Percentiles rank a stretch among this genome's conserved stretches.
Conservation (phyloP, 2,113 vertebrate genomes). For the Clarias macrocephalus region DNA sequence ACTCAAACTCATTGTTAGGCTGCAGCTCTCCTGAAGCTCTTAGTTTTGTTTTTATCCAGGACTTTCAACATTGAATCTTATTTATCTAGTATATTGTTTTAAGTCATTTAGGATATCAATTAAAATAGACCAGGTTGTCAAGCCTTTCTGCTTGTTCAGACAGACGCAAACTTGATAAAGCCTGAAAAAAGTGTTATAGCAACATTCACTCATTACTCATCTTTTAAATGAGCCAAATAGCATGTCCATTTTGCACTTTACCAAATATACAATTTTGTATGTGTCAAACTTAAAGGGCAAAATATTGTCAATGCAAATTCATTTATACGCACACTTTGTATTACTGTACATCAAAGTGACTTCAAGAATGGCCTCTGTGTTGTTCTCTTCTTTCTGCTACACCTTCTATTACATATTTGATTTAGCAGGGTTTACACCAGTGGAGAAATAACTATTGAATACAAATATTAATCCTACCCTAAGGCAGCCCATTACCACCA, state of each 20-base stretch:
- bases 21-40: not conserved
- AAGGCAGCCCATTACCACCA: not conserved
- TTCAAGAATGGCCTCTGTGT: not conserved
- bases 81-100: constrained; percentile 19
- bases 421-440: no score
- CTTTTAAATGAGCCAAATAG: not conserved
- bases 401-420: no score
- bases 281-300: not conserved
- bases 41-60: constrained; percentile 4
- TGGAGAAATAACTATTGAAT: not conserved
- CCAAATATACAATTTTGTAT: not conserved
- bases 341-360: not conserved
- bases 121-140: not conserved
- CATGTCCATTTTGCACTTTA: not conserved
- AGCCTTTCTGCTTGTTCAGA: constrained; percentile 3
- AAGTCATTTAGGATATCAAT: constrained; percentile 19
- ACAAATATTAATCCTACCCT: not conserved
- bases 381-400: no score
- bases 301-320: not conserved
- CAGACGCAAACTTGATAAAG: not conserved
- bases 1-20: no score
- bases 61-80: constrained; percentile 23
- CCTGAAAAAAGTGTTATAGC: not conserved
- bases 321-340: not conserved
- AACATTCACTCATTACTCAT: not conserved